Evolutionary conservation across 2,113 vertebrate species (phyloP), one percentile per base, ranked within the genome.

Genomic region (Microcebus ravelobensis): DNA sequence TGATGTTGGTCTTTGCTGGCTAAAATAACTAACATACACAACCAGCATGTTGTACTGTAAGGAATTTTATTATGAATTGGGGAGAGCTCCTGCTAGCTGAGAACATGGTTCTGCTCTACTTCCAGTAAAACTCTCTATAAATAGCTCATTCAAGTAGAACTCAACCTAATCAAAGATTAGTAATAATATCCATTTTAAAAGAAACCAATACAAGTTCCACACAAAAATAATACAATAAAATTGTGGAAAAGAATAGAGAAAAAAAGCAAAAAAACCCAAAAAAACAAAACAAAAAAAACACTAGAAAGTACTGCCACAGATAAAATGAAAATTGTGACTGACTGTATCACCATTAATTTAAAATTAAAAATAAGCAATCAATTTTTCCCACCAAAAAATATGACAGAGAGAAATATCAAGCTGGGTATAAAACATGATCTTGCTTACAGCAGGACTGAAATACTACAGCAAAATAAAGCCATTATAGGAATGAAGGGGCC

Each of bases 361-460:
- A 86, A 88, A 93, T 57, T 23, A 65, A 95, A 93, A 48, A 63
- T 94, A 89, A 89, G 34, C 6, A 82, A 27, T 87, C 86, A 59
- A 8, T 12, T 91, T 17, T 91, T 93, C 84, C 18, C 42, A 67
- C 27, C 45, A 77, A 87, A 85, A 89, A 90, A 48, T 63, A 61
- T 39, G 63, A 1, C 50, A 50, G 23, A 23, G 29, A 50, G 61
- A 36, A 92, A 55, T 6, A 61, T 45, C 65, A 59, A 84, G 20
- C 65, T 80, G 50, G 13, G 1, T n/a, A 57, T 55, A 65, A 82
- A 88, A 20, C 15, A 81, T 18, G 29, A 21, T 39, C 23, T 92
- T 81, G 29, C 48, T 93, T 94, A 17, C 25, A 23, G 89, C 18
- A 59, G 42, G 57, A 39, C 29, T 77, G 48, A 70, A 8, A 20